Evolutionary conservation across 2,113 vertebrate species (phyloP).

Genomic region (Alligator sinensis): DNA sequence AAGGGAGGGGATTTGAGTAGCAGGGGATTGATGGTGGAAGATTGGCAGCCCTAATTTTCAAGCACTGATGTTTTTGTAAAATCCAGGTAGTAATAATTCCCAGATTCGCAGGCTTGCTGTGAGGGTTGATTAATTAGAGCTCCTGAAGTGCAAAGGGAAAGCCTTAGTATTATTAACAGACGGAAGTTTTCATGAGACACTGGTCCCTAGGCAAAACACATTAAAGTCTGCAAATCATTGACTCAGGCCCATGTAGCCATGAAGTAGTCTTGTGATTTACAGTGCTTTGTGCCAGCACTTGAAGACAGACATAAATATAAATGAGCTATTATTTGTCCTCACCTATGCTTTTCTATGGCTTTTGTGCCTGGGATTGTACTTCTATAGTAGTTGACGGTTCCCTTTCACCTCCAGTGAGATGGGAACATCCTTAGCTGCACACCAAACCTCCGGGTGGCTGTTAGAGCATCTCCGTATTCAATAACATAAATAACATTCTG

Average conservation of each 20-base stretch:
- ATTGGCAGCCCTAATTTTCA: not conserved
- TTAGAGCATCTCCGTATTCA: not conserved
- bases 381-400: accelerated
- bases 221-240: accelerated
- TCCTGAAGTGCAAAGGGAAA: not conserved
- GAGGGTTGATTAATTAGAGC: accelerated
- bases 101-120: not conserved
- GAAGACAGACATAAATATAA: accelerated
- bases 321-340: accelerated
- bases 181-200: not conserved
- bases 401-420: not conserved
- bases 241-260: accelerated
- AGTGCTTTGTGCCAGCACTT: accelerated
- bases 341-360: accelerated
- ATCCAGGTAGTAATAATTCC: not conserved
- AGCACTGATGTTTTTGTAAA: not conserved
- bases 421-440: not conserved
- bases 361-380: not conserved
- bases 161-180: accelerated
- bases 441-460: not conserved
- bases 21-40: no score
- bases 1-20: no score
- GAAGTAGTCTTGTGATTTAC: accelerated
- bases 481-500: not conserved
- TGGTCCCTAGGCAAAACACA: accelerated